Base-by-base conservation (phyloP, 2,888 invertebrate genomes). In the Lamellibrachia satsuma region DNA sequence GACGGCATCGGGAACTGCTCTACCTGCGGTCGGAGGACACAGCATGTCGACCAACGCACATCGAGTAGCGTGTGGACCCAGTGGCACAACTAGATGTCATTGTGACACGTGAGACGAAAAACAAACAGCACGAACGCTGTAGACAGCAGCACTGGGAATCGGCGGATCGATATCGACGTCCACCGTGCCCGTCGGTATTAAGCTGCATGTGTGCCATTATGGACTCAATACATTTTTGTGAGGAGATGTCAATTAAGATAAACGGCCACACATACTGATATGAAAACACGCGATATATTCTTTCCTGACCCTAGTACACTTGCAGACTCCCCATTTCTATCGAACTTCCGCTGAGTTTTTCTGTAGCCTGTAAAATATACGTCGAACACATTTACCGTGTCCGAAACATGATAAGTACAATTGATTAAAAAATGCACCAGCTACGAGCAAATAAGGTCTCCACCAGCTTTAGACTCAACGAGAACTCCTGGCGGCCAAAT, bases 241-340 rank as follows among this genome's bases (percentile, higher is more conserved):
- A n/a, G n/a, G 75, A 11, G 75, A 75, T 75, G 75, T n/a, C 75
- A 75, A 75, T 75, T 75, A 75, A 75, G 75, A 75, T 75, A 75
- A 22, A 75, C n/a, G 6, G 75, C 6, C 75, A 22, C 15, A 75
- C 22, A n/a, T 75, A 15, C n/a, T 22, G 75, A 75, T 15, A 75
- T 75, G 75, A 22, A 75, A 75, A 75, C 15, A n/a, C 75, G 22
- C 75, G 75, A 75, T 75, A 75, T 75, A 75, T 75, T 75, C 75
- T 22, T 15, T 75, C 75, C 15, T 15, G 55, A 55, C 9, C 9
- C 55, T 7, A 9, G 55, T 39, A 39, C 39, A 39, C 39, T 39
- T 39, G 39, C 39, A 39, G 39, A 39, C 39, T 1, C 39, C 39
- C 39, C 39, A 39, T 39, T 39, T 39, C 39, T 55, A 55, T 55